These are phyloP conservation scores for Parambassis ranga DNA, from an alignment of 2,797 vertebrate genomes.

Conservation along the genomic window DNA sequence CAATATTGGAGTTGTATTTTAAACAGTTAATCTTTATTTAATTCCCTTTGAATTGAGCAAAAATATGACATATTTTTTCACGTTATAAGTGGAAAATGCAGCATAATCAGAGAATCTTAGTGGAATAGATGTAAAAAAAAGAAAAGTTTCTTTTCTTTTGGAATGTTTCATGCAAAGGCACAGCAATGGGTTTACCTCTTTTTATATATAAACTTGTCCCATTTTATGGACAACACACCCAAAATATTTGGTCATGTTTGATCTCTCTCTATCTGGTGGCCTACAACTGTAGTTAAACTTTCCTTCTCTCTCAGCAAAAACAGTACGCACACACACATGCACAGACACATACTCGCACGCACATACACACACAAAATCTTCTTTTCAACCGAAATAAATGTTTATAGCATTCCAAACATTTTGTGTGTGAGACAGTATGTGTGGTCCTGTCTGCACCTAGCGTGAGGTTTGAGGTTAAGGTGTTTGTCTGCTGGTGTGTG, in stretches of 20 bases:
- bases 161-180: slow-evolving; percentile 36
- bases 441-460: slow-evolving; percentile 83
- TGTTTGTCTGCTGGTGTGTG: slow-evolving; percentile 69
- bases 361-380: slow-evolving; percentile 42
- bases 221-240: slow-evolving; percentile 55
- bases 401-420: slow-evolving; percentile 84
- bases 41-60: no score
- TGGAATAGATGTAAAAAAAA: no score
- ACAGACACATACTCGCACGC: neutral
- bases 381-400: slow-evolving; percentile 79
- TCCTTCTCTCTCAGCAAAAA: slow-evolving; percentile 55
- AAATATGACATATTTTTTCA: no score
- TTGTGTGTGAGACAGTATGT: slow-evolving; percentile 77
- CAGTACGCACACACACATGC: neutral
- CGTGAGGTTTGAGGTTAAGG: slow-evolving; percentile 76
- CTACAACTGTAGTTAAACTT: slow-evolving; percentile 60
- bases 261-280: slow-evolving; percentile 58
- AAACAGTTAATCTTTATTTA: no score
- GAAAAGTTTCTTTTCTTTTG: neutral
- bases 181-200: slow-evolving; percentile 22
- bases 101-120: no score
- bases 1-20: no score
- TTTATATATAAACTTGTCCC: slow-evolving; percentile 45
- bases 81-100: no score
- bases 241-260: slow-evolving; percentile 68